Evolutionary conservation across 1,140 invertebrate species (phyloP).

Genomic region (Harlomillsia oculata): DNA sequence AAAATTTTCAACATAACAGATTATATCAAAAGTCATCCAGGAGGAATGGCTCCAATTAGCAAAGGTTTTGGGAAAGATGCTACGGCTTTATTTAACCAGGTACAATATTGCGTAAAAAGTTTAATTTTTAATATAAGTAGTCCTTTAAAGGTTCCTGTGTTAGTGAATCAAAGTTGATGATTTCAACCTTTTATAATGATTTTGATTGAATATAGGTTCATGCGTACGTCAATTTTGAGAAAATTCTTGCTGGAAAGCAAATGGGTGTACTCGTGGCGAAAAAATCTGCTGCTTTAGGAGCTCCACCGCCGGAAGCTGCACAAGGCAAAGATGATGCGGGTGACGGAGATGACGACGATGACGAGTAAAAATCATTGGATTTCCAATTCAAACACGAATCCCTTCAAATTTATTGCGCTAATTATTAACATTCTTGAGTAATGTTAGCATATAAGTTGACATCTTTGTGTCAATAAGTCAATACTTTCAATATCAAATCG

Average conservation of each 20-base stretch:
- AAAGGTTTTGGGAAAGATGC: constrained; percentile 28
- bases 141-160: not conserved
- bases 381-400: too few species aligned
- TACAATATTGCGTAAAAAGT: not conserved
- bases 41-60: constrained; percentile 13
- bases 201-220: constrained; percentile 11
- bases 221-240: constrained; percentile 24
- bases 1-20: constrained; percentile 30
- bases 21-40: constrained; percentile 25
- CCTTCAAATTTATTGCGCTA: too few species aligned
- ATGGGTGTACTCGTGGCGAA: constrained; percentile 6
- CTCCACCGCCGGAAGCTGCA: not conserved
- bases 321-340: too few species aligned
- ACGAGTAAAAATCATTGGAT: too few species aligned
- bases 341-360: too few species aligned
- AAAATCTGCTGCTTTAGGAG: not conserved
- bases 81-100: constrained; percentile 17
- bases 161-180: too few species aligned
- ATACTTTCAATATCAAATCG: too few species aligned
- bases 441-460: too few species aligned
- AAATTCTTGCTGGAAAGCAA: constrained; percentile 12
- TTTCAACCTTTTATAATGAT: not conserved
- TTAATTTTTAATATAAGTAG: not conserved
- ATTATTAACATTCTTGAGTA: too few species aligned
- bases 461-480: too few species aligned